Base-by-base conservation (phyloP, 2,113 vertebrate species). In the Montifringilla adamsi region DNA sequence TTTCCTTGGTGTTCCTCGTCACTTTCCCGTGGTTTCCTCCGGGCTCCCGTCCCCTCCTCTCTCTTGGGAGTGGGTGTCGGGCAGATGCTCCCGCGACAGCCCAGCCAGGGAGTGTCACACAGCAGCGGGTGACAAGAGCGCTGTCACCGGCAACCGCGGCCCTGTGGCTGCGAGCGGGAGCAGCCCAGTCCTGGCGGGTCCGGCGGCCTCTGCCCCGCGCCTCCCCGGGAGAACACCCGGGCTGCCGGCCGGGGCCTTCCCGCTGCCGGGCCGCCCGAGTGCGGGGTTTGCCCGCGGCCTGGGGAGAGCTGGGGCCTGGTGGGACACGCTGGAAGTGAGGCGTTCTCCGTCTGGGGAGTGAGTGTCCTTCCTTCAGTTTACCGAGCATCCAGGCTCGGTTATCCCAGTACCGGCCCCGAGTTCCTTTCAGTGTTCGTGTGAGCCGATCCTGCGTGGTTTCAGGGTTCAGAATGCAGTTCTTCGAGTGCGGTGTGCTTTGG, bases 301-400 rank as follows among this genome's bases (percentile, higher is more conserved):
- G 46, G 2, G 15, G 7, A 24, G 46, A 41, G 8, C 87, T 1
- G 49, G 4, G 84, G 64, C 69, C 78, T 31, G 2, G 7, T 5
- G 60, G 26, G 47, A 12, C 24, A 1, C 2, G 7, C 62, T 66
- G 75, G 4, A 4, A 41, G 33, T 2, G 50, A 49, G 58, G 43
- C 56, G 0, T 20, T 26, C 13, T 18, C n/a, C 9, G 1, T 7
- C 15, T 37, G 44, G 10, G 15, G 6, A 5, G 23, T 9, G 53
- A 30, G 64, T 4, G 23, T 31, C 7, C 17, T 4, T 62, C 12
- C 2, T 11, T 28, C 28, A 5, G 14, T 18, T n/a, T 4, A 3
- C 1, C 5, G 15, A n/a, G 39, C n/a, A 3, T 21, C 17, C 10
- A 0, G 6, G 24, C 35, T 26, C 4, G 3, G 4, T n/a, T 58